These are phyloP conservation scores for Rynchops niger DNA, from an alignment of 2,113 vertebrate genomes.

Conservation along the genomic window DNA sequence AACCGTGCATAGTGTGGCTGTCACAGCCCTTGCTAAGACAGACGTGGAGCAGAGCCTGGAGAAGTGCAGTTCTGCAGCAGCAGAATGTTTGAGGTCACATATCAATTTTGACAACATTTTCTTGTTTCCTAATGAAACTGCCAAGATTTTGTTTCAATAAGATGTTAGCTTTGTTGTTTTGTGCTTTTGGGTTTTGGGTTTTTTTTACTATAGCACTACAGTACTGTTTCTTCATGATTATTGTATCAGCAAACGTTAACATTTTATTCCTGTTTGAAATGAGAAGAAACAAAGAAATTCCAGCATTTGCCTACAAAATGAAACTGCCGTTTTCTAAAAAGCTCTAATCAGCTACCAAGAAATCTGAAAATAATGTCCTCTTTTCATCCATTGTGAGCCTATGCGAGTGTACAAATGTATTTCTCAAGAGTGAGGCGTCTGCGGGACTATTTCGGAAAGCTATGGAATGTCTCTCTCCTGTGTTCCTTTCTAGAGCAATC, in stretches of 20 bases:
- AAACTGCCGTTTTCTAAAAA: neutral
- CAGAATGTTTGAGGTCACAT: neutral
- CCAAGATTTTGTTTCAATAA: neutral
- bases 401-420: neutral
- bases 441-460: neutral
- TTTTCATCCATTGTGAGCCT: neutral
- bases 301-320: neutral
- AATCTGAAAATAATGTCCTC: neutral
- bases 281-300: neutral
- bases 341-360: neutral
- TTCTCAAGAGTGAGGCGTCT: neutral
- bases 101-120: neutral
- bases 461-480: neutral
- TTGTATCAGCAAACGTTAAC: neutral
- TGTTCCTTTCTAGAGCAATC: neutral
- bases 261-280: neutral
- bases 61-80: neutral
- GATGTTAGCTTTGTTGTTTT: neutral
- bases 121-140: neutral
- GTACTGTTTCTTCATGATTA: neutral
- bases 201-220: neutral
- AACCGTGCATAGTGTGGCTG: accelerated
- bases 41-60: neutral
- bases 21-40: neutral
- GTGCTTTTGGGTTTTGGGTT: neutral